These are phyloP conservation scores for Scaptodrosophila latifasciaeformis DNA, from an alignment of 2,888 invertebrate species.

Conservation along the genomic window DNA sequence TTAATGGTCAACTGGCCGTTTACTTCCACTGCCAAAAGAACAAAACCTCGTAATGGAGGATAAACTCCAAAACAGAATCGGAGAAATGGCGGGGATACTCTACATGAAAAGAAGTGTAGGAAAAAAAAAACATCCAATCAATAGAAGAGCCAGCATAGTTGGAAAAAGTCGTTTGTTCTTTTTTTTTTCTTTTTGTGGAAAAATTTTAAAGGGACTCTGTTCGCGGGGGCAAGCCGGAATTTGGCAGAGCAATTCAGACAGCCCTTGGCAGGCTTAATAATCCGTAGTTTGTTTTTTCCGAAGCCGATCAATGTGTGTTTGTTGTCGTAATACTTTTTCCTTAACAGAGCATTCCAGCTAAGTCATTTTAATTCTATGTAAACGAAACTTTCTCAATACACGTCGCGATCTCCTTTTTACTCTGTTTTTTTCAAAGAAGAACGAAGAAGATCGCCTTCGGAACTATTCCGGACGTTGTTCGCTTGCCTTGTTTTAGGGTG, in stretches of 20 bases:
- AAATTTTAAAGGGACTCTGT: conserved; percentile 11
- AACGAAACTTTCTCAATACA: no score
- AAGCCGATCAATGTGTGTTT: neutral
- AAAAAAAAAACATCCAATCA: conserved; percentile 34
- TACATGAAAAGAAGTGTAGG: conserved; percentile 18
- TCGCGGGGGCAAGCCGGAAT: neutral
- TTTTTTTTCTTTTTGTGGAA: conserved; percentile 12
- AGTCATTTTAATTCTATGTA: no score
- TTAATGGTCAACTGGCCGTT: conserved; percentile 16
- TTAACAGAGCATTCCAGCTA: no score
- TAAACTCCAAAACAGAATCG: conserved; percentile 19
- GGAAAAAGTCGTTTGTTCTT: conserved; percentile 11
- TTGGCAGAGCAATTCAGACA: neutral
- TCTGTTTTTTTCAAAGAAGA: no score
- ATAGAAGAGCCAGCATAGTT: conserved; percentile 14
- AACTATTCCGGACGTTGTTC: no score
- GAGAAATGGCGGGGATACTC: conserved; percentile 6
- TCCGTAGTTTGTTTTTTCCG: conserved; percentile 31
- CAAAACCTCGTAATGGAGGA: no score
- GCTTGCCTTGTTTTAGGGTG: no score
- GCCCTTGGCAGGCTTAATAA: conserved; percentile 42
- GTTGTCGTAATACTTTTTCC: no score
- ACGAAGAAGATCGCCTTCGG: no score
- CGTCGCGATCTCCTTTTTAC: no score
- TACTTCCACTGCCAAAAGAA: conserved; percentile 9